Conservation (phyloP, 2,113 vertebrate species). For the Ceuthmochares aereus region DNA sequence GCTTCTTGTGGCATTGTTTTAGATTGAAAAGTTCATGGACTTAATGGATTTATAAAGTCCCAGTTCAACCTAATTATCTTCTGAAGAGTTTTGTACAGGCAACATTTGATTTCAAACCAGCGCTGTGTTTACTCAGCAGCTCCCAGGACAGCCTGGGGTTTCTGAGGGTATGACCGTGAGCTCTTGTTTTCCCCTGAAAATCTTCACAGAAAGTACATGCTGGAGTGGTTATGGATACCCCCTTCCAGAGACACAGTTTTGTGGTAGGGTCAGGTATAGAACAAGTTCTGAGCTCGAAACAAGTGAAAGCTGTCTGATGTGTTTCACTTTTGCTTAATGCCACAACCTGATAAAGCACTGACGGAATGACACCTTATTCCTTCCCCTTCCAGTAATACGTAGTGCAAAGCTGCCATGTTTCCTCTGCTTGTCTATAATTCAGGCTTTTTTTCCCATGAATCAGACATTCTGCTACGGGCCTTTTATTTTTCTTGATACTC, state of each 20-base stretch:
- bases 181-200: not conserved
- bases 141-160: not conserved
- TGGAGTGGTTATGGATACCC: not conserved
- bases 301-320: not conserved
- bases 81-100: not conserved
- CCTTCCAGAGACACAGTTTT: not conserved
- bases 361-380: not conserved
- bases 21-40: conserved; percentile 72
- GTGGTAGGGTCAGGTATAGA: accelerated
- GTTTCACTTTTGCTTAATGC: not conserved
- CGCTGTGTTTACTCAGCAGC: accelerated
- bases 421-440: not conserved
- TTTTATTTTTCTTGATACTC: not conserved
- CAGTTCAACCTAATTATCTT: conserved; percentile 52
- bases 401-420: not conserved
- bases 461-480: not conserved
- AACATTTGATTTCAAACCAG: not conserved
- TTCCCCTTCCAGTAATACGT: not conserved
- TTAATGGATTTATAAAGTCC: conserved; percentile 61
- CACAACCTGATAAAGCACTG: not conserved
- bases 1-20: conserved; percentile 61
- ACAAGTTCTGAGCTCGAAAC: not conserved
- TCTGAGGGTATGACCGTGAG: not conserved
- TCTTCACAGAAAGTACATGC: not conserved
- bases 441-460: not conserved